phyloP scores from a whole-genome alignment of 2,113 vertebrate species.

The Eubucco bourcierii region DNA sequence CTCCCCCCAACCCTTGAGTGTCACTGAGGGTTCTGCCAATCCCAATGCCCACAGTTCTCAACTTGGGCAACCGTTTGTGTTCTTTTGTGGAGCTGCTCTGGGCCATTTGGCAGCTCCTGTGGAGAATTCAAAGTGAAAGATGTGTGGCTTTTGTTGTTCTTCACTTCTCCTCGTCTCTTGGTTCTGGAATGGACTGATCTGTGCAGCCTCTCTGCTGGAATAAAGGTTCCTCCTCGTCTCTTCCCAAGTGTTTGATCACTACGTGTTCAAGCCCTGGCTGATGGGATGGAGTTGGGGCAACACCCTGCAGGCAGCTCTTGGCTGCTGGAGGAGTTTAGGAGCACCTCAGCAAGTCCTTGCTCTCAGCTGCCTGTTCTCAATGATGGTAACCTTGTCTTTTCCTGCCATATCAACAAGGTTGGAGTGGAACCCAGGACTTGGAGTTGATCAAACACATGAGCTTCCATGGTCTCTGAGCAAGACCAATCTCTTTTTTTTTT shows the following conservation, averaged over 20 bases:
- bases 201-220: constrained; percentile 64
- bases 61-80: neutral
- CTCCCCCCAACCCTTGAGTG: neutral
- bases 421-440: neutral
- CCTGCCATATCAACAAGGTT: neutral
- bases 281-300: neutral
- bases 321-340: neutral
- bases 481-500: neutral
- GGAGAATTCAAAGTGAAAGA: neutral
- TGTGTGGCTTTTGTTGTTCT: constrained; percentile 5
- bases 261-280: neutral
- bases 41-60: neutral
- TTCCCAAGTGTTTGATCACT: constrained; percentile 16
- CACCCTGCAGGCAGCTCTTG: neutral
- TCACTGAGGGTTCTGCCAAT: neutral
- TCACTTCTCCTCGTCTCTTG: neutral
- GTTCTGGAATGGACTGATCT: constrained; percentile 50
- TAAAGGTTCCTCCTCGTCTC: constrained; percentile 60
- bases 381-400: neutral
- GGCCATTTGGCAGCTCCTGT: neutral
- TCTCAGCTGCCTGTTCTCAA: neutral
- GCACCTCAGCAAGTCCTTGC: neutral
- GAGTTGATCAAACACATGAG: neutral
- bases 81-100: neutral
- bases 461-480: constrained; percentile 4